Percentiles rank a stretch among this genome's conserved stretches.
Conservation (phyloP, 1,140 invertebrate species). For the Pseudachorutes palmiensis region DNA sequence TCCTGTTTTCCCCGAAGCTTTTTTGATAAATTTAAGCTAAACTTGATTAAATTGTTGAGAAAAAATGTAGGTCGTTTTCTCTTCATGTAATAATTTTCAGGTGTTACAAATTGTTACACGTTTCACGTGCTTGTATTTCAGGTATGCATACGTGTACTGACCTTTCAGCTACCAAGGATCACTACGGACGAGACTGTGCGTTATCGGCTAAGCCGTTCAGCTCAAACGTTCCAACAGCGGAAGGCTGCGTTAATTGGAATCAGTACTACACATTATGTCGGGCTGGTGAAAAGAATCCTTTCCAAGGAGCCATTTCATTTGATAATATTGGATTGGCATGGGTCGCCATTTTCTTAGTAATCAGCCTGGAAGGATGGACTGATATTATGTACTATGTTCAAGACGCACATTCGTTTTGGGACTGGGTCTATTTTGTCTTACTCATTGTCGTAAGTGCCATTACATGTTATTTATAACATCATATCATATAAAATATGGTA, state of each 20-base stretch:
- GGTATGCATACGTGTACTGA: constrained; percentile 80
- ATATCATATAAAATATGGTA: constrained; percentile 1
- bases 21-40: neutral
- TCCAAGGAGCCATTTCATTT: constrained; percentile 87
- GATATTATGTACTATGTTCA: constrained; percentile 99
- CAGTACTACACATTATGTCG: constrained; percentile 95
- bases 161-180: constrained; percentile 69
- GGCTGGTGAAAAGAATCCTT: constrained; percentile 89
- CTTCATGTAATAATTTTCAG: neutral
- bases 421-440: constrained; percentile 99
- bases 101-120: neutral
- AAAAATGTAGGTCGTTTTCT: too few species aligned
- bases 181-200: constrained; percentile 56
- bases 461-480: neutral
- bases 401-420: constrained; percentile 99
- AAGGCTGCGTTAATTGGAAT: constrained; percentile 82
- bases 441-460: constrained; percentile 84
- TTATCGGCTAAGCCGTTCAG: constrained; percentile 42
- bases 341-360: constrained; percentile 99
- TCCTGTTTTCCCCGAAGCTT: neutral
- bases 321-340: constrained; percentile 74
- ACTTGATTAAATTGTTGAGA: too few species aligned
- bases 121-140: constrained; percentile 8
- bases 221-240: constrained; percentile 37
- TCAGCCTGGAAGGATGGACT: constrained; percentile 61